Evolutionary conservation across 2,888 invertebrate species (phyloP).

Genomic region (Platerodrilus igneus): DNA sequence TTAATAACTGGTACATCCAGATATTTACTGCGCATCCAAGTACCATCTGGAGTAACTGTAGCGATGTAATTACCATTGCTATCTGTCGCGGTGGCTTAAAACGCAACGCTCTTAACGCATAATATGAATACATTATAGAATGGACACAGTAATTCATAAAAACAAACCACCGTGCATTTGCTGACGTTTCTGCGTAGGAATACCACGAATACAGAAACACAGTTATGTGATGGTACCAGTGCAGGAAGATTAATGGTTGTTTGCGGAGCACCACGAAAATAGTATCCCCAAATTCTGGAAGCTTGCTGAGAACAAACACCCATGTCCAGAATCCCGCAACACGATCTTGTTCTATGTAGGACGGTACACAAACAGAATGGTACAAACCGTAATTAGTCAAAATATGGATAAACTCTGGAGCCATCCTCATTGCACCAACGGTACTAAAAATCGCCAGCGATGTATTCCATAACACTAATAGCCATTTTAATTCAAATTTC

Average conservation of each 20-base stretch:
- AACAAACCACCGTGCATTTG: conserved; percentile 89
- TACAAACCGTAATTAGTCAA: conserved; percentile 86
- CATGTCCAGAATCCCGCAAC: conserved; percentile 97
- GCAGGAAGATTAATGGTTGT: conserved; percentile 88
- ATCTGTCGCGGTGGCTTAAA: conserved; percentile 78
- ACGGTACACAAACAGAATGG: conserved; percentile 94
- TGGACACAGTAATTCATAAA: conserved; percentile 93
- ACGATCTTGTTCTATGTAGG: conserved; percentile 86
- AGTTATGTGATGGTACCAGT: conserved; percentile 97
- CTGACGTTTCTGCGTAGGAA: conserved; percentile 84
- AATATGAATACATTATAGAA: conserved; percentile 88
- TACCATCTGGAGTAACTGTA: conserved; percentile 92
- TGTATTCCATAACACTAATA: conserved; percentile 89
- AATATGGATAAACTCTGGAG: conserved; percentile 88
- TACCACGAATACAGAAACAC: conserved; percentile 93
- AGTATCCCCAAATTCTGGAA: conserved; percentile 94
- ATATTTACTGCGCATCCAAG: conserved; percentile 86
- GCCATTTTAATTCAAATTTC: conserved; percentile 82
- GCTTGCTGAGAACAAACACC: conserved; percentile 94
- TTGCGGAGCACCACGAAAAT: conserved; percentile 90
- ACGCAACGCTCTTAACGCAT: conserved; percentile 79
- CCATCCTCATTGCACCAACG: conserved; percentile 86
- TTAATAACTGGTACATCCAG: conserved; percentile 77
- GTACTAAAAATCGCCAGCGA: conserved; percentile 90
- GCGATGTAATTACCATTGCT: conserved; percentile 84